These are phyloP conservation scores for Hemithea aestivaria DNA, from an alignment of 2,888 invertebrate genomes.

Conservation along the genomic window DNA sequence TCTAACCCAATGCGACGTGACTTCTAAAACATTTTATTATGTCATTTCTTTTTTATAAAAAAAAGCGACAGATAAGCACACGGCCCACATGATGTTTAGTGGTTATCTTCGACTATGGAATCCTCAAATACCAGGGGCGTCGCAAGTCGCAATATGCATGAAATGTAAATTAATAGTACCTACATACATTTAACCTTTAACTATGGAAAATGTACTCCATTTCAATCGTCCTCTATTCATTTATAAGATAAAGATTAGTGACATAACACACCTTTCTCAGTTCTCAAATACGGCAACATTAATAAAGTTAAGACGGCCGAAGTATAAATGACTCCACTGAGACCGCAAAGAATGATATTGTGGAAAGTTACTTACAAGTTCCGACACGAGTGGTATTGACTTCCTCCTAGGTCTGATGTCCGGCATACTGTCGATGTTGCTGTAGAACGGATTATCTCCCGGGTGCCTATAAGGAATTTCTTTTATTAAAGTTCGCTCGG, in stretches of 20 bases:
- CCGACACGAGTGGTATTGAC: constrained; percentile 98
- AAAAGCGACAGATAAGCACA: too few relatives aligned
- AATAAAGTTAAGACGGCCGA: constrained; percentile 65
- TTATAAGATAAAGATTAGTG: not conserved
- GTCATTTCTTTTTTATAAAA: too few relatives aligned
- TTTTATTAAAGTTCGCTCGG: constrained; percentile 2
- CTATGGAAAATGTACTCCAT: too few relatives aligned
- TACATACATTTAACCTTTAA: too few relatives aligned
- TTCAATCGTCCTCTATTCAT: too few relatives aligned
- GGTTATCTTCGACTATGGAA: too few relatives aligned
- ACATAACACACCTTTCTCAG: constrained; percentile 13
- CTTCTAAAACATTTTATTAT: too few relatives aligned
- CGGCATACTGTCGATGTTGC: constrained; percentile 99
- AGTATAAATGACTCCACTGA: constrained; percentile 42
- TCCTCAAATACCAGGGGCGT: too few relatives aligned
- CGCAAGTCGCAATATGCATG: too few relatives aligned
- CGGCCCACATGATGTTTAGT: too few relatives aligned
- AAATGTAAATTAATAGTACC: too few relatives aligned
- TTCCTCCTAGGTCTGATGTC: constrained; percentile 98
- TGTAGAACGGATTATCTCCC: constrained; percentile 99
- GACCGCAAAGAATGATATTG: constrained; percentile 35
- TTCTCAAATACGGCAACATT: constrained; percentile 14
- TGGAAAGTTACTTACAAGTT: constrained; percentile 90
- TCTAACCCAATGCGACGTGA: too few relatives aligned
- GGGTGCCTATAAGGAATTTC: constrained; percentile 82